Base-by-base conservation (phyloP, 2,888 invertebrate species). In the Stenolophus ochropezus region DNA sequence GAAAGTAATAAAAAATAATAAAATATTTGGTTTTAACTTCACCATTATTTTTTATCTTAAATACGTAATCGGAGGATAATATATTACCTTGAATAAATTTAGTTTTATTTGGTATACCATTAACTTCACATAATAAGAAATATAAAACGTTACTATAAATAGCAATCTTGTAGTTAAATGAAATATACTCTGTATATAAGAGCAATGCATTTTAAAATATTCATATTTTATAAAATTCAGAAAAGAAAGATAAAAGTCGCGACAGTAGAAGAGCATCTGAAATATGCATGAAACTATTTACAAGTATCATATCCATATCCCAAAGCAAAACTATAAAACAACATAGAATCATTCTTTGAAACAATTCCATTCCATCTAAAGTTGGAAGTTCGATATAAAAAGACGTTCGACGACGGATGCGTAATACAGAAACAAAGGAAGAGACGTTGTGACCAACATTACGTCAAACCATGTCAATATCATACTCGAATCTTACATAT, bases 221-320 rank as follows among this genome's bases (percentile, higher is more conserved):
- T 42, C 33, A 42, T 42, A 42, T 42, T 11, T 42, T 42, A 42
- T 42, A 42, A 42, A 42, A 42, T 8, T 42, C 33, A 42, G n/a
- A 42, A 42, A 42, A 42, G 33, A 42, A 42, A 42, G 11, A 3
- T 1, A 42, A 33, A 42, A 42, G 11, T 42, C 8, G 33, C 11
- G 33, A 42, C 33, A 42, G 33, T 42, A 8, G 33, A 42, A 42
- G 33, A 42, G 33, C 33, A 49, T 73, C 21, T 47, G 49, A 23
- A 73, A 73, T 73, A 73, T 73, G 33, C 56, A 56, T 56, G 21
- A 21, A 56, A 56, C 56, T 56, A 56, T 56, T 21, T 56, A 56
- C 56, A 56, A 56, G 23, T 56, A 56, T 21, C 56, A 42, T 53
- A 56, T 56, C 23, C 56, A 21, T 56, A 56, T 20, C 20, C 20